These are phyloP conservation scores for Andrena chrysosceles DNA, from an alignment of 2,888 invertebrate species.

Conservation along the genomic window DNA sequence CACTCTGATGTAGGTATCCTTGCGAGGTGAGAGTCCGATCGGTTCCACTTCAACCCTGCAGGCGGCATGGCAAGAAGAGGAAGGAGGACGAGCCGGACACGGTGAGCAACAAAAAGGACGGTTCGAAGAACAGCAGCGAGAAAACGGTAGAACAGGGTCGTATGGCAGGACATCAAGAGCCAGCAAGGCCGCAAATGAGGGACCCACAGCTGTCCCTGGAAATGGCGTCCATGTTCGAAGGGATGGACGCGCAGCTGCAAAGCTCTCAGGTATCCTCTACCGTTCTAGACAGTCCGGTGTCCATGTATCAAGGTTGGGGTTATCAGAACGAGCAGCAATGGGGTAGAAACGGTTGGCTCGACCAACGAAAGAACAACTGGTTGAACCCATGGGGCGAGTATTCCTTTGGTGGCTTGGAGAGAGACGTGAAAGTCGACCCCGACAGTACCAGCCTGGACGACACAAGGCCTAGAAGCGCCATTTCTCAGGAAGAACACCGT, in stretches of 20 bases:
- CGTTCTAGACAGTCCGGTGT: slow-evolving; percentile 88
- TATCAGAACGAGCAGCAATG: slow-evolving; percentile 83
- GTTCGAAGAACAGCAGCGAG: slow-evolving; percentile 78
- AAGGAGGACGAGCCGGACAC: slow-evolving; percentile 89
- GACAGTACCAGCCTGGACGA: slow-evolving; percentile 89
- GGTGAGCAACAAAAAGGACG: slow-evolving; percentile 84
- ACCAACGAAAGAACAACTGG: slow-evolving; percentile 83
- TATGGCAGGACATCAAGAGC: slow-evolving; percentile 73
- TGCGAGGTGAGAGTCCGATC: slow-evolving; percentile 94
- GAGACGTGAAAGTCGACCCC: slow-evolving; percentile 90
- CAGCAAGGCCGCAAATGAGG: slow-evolving; percentile 74
- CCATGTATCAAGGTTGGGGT: slow-evolving; percentile 85
- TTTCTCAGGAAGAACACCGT: slow-evolving; percentile 82
- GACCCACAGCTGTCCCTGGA: slow-evolving; percentile 88
- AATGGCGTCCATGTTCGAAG: slow-evolving; percentile 92
- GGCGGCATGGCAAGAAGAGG: slow-evolving; percentile 91
- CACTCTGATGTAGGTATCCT: slow-evolving; percentile 89
- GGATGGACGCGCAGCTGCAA: slow-evolving; percentile 92
- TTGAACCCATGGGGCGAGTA: slow-evolving; percentile 83
- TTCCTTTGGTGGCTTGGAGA: slow-evolving; percentile 81
- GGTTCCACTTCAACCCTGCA: slow-evolving; percentile 93
- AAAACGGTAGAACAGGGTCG: slow-evolving; percentile 76
- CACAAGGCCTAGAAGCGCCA: slow-evolving; percentile 79
- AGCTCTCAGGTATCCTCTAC: slow-evolving; percentile 95
- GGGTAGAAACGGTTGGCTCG: slow-evolving; percentile 81